Base-by-base conservation (phyloP, 2,888 invertebrate species). In the Marasmarcha lunaedactyla region DNA sequence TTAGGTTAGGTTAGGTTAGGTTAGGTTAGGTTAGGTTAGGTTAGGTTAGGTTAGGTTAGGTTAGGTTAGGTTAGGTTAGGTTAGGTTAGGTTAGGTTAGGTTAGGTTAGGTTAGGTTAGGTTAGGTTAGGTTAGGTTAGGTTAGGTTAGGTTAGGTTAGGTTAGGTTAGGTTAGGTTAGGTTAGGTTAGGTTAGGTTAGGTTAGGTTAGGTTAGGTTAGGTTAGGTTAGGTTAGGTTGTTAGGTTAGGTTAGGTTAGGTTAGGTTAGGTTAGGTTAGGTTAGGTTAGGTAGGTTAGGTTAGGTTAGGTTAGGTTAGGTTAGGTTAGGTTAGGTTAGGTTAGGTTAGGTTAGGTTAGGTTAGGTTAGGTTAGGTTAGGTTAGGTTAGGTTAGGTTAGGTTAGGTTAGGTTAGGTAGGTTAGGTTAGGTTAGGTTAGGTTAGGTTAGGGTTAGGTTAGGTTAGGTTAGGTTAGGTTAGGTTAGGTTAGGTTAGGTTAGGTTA, bases 321-420 rank as follows among this genome's bases (percentile, higher is more conserved):
- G 46, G 48, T 45, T 45, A 46, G 46, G 48, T 45, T 45, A 46
- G 40, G 40, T 40, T 40, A 42, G 42, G 42, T 42, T 42, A 42
- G 39, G 46, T 48, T 48, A 48, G 46, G 48, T 48, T 46, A 46
- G 48, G 48, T 48, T 48, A 46, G 46, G 48, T 46, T 48, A 46
- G 46, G 48, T 46, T 48, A 44, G 45, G 39, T 39, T 39, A 41
- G 39, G 45, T 20, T 20, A 45, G 45, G 45, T 42, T 42, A 42
- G 44, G 45, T 42, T 42, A 45, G 40, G 45, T 42, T 42, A 44
- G 44, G 44, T 42, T 42, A 44, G 42, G 42, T 42, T 40, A 44
- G 44, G 44, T 42, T 42, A 44, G 44, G 44, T 42, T 42, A 44
- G 42, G 42, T 40, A 45, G 42, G 45, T 42, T 42, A 45, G 45